phyloP scores from a whole-genome alignment of 2,797 vertebrate species.

The Leptoclinus maculatus region DNA sequence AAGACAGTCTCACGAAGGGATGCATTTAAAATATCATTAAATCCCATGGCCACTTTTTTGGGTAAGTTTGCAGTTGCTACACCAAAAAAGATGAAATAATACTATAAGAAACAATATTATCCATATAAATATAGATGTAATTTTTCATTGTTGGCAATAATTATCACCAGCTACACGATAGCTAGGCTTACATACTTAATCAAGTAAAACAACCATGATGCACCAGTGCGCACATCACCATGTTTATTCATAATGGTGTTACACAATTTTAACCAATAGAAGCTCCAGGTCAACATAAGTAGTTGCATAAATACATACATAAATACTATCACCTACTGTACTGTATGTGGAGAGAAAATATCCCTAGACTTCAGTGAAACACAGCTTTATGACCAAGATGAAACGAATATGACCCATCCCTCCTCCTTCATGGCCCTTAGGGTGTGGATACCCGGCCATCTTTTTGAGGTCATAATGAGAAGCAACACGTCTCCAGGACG shows the following conservation, averaged over 20 bases:
- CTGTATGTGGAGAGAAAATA: not conserved
- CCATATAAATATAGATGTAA: not conserved
- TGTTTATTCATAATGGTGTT: not conserved
- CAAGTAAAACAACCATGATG: constrained; percentile 19
- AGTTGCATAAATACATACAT: not conserved
- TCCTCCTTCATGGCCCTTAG: not conserved
- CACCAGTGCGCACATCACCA: constrained; percentile 3
- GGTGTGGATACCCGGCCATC: constrained; percentile 19
- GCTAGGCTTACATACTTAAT: constrained; percentile 14
- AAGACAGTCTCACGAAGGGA: not conserved
- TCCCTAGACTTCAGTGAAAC: not conserved
- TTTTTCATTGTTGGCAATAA: too few relatives aligned
- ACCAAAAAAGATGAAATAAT: not conserved
- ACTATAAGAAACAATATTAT: not conserved
- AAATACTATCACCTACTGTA: not conserved
- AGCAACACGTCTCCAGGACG: not conserved
- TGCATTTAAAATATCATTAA: not conserved
- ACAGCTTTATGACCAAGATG: constrained; percentile 8
- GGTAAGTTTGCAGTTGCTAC: not conserved
- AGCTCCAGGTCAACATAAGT: not conserved
- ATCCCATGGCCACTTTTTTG: not conserved
- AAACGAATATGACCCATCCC: not conserved
- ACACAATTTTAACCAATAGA: not conserved
- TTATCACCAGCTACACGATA: not conserved
- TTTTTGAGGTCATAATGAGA: constrained; percentile 31